Conservation (phyloP, 2,113 vertebrate species). For the Cynocephalus volans region DNA sequence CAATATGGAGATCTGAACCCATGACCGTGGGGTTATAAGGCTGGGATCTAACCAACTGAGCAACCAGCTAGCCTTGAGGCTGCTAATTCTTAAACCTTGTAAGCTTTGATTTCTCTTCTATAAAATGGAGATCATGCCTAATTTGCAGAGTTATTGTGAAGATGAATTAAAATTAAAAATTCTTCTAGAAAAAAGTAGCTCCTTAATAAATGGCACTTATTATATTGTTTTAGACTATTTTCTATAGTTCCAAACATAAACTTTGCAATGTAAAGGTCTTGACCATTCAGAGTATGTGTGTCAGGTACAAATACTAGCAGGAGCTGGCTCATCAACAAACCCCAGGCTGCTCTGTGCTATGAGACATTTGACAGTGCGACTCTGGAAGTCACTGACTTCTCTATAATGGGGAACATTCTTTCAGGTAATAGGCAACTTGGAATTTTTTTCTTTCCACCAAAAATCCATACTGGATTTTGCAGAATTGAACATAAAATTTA, state of each 20-base stretch:
- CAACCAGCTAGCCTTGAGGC: not conserved
- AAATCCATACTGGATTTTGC: slow-evolving; percentile 7
- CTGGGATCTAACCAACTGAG: too few relatives aligned
- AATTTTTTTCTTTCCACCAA: not conserved
- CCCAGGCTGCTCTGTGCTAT: not conserved
- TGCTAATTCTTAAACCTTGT: not conserved
- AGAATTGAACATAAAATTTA: not conserved
- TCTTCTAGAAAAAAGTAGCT: slow-evolving; percentile 3
- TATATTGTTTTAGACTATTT: not conserved
- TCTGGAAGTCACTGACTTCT: not conserved
- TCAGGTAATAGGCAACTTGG: not conserved
- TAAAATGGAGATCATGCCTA: not conserved
- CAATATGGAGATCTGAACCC: too few relatives aligned
- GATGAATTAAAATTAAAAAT: not conserved
- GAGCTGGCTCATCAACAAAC: not conserved
- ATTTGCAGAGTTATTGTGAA: slow-evolving; percentile 6
- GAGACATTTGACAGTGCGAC: not conserved
- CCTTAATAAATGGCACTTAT: not conserved
- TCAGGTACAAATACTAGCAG: not conserved
- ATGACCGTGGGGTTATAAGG: too few relatives aligned
- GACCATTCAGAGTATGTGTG: not conserved
- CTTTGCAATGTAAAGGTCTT: not conserved
- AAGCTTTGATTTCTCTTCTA: not conserved
- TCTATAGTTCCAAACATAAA: not conserved
- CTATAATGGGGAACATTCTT: not conserved